These are phyloP conservation scores for Salvelinus sp. DNA, from an alignment of 2,113 vertebrate species.

Conservation along the genomic window DNA sequence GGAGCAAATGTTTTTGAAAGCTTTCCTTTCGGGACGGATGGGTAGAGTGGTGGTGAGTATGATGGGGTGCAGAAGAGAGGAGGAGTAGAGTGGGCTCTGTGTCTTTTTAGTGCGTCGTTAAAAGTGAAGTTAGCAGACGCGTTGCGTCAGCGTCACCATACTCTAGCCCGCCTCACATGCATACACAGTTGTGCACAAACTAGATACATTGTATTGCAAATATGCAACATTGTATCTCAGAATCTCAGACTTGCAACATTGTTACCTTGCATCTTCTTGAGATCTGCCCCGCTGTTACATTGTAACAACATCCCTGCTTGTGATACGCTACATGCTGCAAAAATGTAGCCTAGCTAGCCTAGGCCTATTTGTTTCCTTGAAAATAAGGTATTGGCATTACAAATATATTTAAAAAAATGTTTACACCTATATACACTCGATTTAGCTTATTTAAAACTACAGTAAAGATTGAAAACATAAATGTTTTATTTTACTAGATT, in stretches of 20 bases:
- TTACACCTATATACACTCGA: no score
- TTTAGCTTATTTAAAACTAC: no score
- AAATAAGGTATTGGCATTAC: no score
- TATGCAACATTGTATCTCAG: not conserved
- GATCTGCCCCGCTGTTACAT: not conserved
- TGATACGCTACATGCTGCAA: no score
- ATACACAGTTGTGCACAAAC: no score
- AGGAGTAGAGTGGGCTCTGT: constrained; percentile 15
- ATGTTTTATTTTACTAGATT: no score
- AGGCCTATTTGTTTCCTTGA: no score
- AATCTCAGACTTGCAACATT: not conserved
- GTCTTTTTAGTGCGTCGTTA: constrained; percentile 50
- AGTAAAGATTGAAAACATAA: no score
- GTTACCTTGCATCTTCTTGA: not conserved
- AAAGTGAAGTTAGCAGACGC: constrained; percentile 61
- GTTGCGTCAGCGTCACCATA: constrained; percentile 60
- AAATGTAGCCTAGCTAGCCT: no score
- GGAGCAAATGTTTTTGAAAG: constrained; percentile 26
- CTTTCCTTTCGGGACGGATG: constrained; percentile 29
- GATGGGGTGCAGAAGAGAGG: constrained; percentile 11
- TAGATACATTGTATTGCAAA: no score
- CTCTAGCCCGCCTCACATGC: not conserved
- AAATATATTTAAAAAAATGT: no score
- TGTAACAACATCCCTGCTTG: not conserved
- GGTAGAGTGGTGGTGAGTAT: constrained; percentile 36